phyloP scores from a whole-genome alignment of 2,113 vertebrate species.

The Candoia aspera region DNA sequence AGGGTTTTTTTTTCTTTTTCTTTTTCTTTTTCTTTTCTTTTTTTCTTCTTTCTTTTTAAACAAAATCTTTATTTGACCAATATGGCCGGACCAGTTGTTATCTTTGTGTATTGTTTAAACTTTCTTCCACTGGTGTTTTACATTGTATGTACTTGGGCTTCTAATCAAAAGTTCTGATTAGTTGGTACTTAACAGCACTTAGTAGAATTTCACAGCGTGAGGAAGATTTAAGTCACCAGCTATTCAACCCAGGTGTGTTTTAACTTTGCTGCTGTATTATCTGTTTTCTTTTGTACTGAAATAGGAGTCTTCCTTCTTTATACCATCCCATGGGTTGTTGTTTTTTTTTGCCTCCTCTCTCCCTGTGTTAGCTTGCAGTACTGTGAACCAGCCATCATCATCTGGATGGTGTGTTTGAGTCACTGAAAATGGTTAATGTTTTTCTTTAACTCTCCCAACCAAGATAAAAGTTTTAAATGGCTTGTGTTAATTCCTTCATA shows the following conservation, averaged over 20 bases:
- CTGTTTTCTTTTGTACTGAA: constrained; percentile 63
- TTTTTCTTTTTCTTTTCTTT: constrained; percentile 65
- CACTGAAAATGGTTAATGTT: constrained; percentile 50
- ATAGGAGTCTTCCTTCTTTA: constrained; percentile 74
- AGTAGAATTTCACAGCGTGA: constrained; percentile 47
- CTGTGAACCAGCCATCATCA: constrained; percentile 49
- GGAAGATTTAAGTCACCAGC: constrained; percentile 47
- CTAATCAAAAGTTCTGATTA: constrained; percentile 58
- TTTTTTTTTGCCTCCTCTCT: constrained; percentile 62
- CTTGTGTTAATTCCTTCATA: constrained; percentile 44
- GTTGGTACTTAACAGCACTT: constrained; percentile 61
- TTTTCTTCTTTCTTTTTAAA: constrained; percentile 46
- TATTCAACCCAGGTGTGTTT: constrained; percentile 52
- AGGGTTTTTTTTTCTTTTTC: constrained; percentile 68
- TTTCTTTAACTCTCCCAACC: constrained; percentile 57
- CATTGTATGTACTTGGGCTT: constrained; percentile 67
- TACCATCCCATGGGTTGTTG: constrained; percentile 13
- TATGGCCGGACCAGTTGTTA: constrained; percentile 93
- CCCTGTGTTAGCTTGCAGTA: constrained; percentile 57
- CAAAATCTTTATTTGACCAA: constrained; percentile 85
- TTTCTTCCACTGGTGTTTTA: constrained; percentile 84
- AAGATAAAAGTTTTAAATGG: constrained; percentile 51
- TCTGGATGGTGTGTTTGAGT: constrained; percentile 47
- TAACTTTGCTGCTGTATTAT: constrained; percentile 56
- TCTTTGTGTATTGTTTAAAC: constrained; percentile 80